Evolutionary conservation across 1,140 invertebrate genomes (phyloP).

Genomic region (Chymomyza costata): DNA sequence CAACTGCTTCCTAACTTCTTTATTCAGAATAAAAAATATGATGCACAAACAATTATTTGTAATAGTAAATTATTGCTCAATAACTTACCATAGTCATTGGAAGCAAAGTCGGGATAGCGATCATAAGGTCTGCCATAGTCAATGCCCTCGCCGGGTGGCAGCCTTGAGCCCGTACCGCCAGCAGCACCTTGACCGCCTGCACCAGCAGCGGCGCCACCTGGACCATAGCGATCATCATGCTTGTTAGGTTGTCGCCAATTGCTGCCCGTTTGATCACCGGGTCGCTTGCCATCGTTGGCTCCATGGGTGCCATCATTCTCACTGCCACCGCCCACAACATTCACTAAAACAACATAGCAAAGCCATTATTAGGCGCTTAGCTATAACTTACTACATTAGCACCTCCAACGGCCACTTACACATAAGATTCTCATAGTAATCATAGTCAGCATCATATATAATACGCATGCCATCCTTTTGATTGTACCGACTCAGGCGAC

Average conservation of each 20-base stretch:
- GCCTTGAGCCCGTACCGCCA: slow-evolving; percentile 33
- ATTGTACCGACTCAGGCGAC: slow-evolving; percentile 89
- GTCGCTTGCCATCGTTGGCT: slow-evolving; percentile 47
- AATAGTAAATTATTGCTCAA: too few species aligned
- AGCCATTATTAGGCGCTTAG: too few species aligned
- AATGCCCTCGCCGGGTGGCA: slow-evolving; percentile 54
- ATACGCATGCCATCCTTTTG: slow-evolving; percentile 91
- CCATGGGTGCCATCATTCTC: slow-evolving; percentile 69
- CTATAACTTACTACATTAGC: slow-evolving; percentile 38
- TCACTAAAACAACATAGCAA: slow-evolving; percentile 39
- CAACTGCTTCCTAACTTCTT: too few species aligned
- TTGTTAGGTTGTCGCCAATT: slow-evolving; percentile 76
- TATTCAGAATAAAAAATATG: too few species aligned
- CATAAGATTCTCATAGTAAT: slow-evolving; percentile 94
- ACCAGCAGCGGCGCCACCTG: slow-evolving; percentile 49
- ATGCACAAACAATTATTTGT: too few species aligned
- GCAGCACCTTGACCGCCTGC: slow-evolving; percentile 44
- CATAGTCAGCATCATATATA: slow-evolving; percentile 91
- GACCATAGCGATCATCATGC: slow-evolving; percentile 77
- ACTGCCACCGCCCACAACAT: slow-evolving; percentile 61
- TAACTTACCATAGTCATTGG: slow-evolving; percentile 53
- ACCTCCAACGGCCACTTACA: slow-evolving; percentile 80
- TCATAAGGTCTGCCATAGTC: slow-evolving; percentile 56
- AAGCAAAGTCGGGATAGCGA: slow-evolving; percentile 66
- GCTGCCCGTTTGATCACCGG: slow-evolving; percentile 66